Percentiles rank a stretch among this genome's conserved stretches.
phyloP scores from a whole-genome alignment of 2,113 vertebrate genomes.

The Hippocampus comes region DNA sequence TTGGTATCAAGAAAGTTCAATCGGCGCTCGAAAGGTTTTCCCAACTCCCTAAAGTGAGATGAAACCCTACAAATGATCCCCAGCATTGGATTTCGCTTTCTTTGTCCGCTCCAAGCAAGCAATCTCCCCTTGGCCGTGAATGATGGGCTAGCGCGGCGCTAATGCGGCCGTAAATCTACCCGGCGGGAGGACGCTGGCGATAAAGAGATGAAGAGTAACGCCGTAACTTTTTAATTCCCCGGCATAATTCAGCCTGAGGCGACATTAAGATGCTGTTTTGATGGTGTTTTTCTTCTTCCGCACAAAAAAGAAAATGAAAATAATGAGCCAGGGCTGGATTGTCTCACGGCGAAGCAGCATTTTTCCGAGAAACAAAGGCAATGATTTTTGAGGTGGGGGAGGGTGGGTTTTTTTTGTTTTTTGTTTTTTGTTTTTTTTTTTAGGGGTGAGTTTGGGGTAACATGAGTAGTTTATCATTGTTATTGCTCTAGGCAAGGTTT shows the following conservation, averaged over 20 bases:
- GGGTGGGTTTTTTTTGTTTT: not conserved
- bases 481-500: not conserved
- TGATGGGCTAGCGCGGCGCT: conserved; percentile 15
- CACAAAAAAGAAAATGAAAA: not conserved
- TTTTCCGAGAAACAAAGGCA: not conserved
- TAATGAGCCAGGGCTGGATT: conserved; percentile 16
- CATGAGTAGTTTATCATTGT: not conserved
- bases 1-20: not conserved
- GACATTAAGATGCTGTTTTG: conserved; percentile 20
- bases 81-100: not conserved
- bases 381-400: not conserved
- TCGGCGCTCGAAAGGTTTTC: not conserved
- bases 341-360: not conserved
- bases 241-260: conserved; percentile 29
- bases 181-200: conserved; percentile 11
- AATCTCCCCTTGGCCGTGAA: conserved; percentile 21
- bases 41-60: not conserved
- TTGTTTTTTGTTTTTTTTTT: not conserved
- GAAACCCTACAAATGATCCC: not conserved
- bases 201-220: conserved; percentile 11
- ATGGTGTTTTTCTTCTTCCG: conserved; percentile 12
- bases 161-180: conserved; percentile 17
- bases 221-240: conserved; percentile 20
- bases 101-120: not conserved
- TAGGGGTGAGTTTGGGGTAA: not conserved